These are phyloP conservation scores for Apotomis turbidana DNA, from an alignment of 2,888 invertebrate species.

Conservation along the genomic window DNA sequence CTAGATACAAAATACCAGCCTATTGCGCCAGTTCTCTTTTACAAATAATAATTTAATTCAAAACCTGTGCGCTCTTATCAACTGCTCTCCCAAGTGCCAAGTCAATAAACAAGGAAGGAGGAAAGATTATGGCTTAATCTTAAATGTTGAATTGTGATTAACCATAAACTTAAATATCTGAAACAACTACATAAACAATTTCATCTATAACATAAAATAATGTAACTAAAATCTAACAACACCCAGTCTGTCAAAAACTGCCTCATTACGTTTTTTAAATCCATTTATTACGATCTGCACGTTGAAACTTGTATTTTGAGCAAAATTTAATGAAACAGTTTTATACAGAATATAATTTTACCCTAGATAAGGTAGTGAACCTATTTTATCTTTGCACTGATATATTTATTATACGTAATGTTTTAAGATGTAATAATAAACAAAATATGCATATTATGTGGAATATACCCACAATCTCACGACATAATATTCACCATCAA, in stretches of 20 bases:
- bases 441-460: constrained; percentile 21
- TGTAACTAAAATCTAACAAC: constrained; percentile 58
- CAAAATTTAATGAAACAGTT: constrained; percentile 28
- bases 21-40: constrained; percentile 16
- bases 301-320: constrained; percentile 25
- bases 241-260: constrained; percentile 42
- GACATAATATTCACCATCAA: constrained; percentile 25
- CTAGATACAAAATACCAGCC: constrained; percentile 3
- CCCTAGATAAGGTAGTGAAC: constrained; percentile 31
- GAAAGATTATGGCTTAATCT: background rate
- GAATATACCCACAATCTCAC: constrained; percentile 21
- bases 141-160: constrained; percentile 44
- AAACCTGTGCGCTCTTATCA: background rate
- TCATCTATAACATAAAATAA: constrained; percentile 71
- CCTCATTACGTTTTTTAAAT: constrained; percentile 15
- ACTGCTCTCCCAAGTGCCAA: background rate
- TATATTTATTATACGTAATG: constrained; percentile 23
- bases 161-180: constrained; percentile 71
- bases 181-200: constrained; percentile 78
- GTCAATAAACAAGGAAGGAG: constrained; percentile 1
- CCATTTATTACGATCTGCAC: background rate
- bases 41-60: constrained; percentile 1
- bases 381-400: constrained; percentile 35
- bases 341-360: constrained; percentile 22
- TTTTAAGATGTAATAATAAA: constrained; percentile 21